Percentiles rank a stretch among this genome's conserved stretches.
Evolutionary conservation across 2,888 invertebrate genomes (phyloP).

Genomic region (Brachynemurus nebulosus): DNA sequence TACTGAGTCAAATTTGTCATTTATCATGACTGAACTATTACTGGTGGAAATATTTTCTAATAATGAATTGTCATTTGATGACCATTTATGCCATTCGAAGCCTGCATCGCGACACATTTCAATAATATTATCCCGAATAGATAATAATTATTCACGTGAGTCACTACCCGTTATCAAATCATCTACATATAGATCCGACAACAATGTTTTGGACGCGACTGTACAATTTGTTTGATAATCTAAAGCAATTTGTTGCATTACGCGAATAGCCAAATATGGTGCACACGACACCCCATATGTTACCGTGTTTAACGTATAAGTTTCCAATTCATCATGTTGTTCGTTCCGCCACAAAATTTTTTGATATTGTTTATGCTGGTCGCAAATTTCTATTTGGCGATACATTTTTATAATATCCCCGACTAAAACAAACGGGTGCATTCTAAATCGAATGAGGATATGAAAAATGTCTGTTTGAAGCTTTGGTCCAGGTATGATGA

Average conservation of each 20-base stretch:
- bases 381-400: too few species aligned
- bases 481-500: too few species aligned
- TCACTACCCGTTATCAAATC: background rate
- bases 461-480: too few species aligned
- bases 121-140: too few species aligned
- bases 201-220: background rate
- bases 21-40: too few species aligned
- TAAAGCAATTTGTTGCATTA: background rate
- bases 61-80: too few species aligned
- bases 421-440: slow-evolving; percentile 16
- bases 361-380: background rate
- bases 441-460: slow-evolving; percentile 18
- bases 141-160: too few species aligned
- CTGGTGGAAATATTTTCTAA: too few species aligned
- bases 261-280: slow-evolving; percentile 15
- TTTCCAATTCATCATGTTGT: background rate
- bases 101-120: too few species aligned
- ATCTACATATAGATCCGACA: slow-evolving; percentile 1
- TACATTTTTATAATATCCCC: too few species aligned
- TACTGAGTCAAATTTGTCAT: too few species aligned
- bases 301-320: slow-evolving; percentile 10
- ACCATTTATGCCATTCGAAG: background rate
- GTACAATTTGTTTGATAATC: background rate
- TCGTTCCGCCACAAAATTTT: too few species aligned
- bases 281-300: slow-evolving; percentile 15